Evolutionary conservation across 2,888 invertebrate genomes (phyloP), one percentile per base, ranked within the genome.

Genomic region (Osedax fenrisi): DNA sequence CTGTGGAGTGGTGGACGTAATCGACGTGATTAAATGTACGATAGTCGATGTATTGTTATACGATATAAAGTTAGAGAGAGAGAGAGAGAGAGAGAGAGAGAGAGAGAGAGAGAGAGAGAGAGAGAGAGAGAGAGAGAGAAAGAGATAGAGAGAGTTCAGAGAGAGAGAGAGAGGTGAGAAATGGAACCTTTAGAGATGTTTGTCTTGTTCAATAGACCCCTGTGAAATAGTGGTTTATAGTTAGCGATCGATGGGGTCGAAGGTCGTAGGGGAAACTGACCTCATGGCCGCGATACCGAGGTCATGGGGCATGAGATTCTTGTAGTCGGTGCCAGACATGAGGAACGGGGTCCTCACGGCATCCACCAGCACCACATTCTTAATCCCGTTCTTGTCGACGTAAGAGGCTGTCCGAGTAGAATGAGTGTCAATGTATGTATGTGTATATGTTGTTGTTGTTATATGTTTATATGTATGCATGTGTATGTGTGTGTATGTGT

Each of bases 331-430:
- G 76, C 95, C 94, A 22, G 96, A 94, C 77, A 90, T 85, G 66
- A 95, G 87, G 86, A 98, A 98, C 0, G 98, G 98, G 1, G 95
- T 97, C 66, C 98, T 88, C 26, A 95, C 92, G 73, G 94, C 96
- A 85, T 97, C 96, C n/a, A 97, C 91, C 75, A 94, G 88, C 23
- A 97, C 95, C 80, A 96, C 90, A 88, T 95, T 85, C 76, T 81
- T 81, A 2, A 80, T 77, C 24, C 80, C 80, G 2, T 79, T 78
- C 72, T 80, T 80, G 1, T 76, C 79, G 17, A n/a, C n/a, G n/a
- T n/a, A n/a, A n/a, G n/a, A n/a, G n/a, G n/a, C n/a, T n/a, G n/a
- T n/a, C n/a, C n/a, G n/a, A n/a, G n/a, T n/a, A n/a, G n/a, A n/a
- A n/a, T n/a, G n/a, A n/a, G n/a, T n/a, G n/a, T n/a, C n/a, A n/a